These are phyloP conservation scores for Pangasius sanitwongsei DNA, from an alignment of 2,797 vertebrate species.

Conservation along the genomic window DNA sequence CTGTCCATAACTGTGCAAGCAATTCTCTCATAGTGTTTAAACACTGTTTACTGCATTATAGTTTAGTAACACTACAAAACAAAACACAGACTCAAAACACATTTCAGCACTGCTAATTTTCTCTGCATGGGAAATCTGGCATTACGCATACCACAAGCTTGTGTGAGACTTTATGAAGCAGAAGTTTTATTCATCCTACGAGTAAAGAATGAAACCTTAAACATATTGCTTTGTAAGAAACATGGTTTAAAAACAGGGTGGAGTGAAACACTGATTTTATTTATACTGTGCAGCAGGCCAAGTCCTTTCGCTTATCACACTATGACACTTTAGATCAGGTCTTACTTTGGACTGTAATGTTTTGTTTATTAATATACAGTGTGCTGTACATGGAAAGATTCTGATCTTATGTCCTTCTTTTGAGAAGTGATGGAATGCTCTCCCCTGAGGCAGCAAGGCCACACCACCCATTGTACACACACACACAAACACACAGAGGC, in stretches of 20 bases:
- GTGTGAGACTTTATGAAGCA: not conserved
- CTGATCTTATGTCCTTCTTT: not conserved
- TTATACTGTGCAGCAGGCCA: no score
- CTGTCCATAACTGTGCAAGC: not conserved
- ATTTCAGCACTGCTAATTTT: not conserved
- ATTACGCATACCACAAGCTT: not conserved
- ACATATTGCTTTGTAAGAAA: not conserved
- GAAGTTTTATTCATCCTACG: not conserved
- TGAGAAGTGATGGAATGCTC: not conserved
- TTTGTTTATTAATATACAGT: not conserved
- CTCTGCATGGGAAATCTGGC: not conserved
- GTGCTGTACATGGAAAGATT: not conserved
- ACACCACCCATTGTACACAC: not conserved
- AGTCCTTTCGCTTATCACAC: not conserved
- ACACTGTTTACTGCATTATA: not conserved
- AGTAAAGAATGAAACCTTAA: slow-evolving; percentile 5
- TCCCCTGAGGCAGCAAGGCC: slow-evolving; percentile 19
- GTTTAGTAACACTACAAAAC: not conserved
- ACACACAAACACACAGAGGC: not conserved
- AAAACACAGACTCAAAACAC: not conserved
- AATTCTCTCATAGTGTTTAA: not conserved
- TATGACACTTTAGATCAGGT: not conserved
- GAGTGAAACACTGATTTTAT: not conserved
- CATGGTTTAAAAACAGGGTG: not conserved
- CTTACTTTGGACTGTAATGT: not conserved